A percentile compares a stretch with the other conserved stretches of the same genome.
Evolutionary conservation across 2,113 vertebrate genomes (phyloP).

Genomic region (Pterocles burchelli): DNA sequence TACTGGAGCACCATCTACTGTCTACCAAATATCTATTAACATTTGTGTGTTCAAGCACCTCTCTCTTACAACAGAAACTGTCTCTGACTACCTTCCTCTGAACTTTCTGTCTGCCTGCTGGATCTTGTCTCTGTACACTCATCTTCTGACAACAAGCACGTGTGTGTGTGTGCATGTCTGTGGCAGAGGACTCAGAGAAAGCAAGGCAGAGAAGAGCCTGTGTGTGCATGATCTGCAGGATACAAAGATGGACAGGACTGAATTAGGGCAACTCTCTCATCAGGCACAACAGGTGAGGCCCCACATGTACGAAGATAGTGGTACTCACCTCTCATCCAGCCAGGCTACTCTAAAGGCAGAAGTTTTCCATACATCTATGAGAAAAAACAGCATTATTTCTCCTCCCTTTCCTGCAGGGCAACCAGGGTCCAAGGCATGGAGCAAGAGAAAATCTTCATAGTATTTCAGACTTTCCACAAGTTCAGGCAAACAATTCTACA

Average conservation of each 20-base stretch:
- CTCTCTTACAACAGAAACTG: background rate
- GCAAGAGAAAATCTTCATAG: background rate
- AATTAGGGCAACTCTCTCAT: background rate
- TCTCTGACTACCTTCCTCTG: background rate
- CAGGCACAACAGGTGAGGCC: background rate
- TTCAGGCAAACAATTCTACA: background rate
- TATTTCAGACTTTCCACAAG: background rate
- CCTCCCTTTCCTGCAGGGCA: background rate
- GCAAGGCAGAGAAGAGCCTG: background rate
- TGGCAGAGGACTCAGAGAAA: background rate
- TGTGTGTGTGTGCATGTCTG: background rate
- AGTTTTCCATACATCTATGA: background rate
- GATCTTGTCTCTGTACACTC: background rate
- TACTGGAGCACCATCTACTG: slow-evolving; percentile 29
- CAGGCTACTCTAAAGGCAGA: background rate
- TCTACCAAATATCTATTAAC: background rate
- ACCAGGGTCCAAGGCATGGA: rapidly evolving
- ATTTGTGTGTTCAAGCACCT: background rate
- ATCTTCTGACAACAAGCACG: background rate
- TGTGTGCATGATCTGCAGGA: background rate
- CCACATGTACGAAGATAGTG: background rate
- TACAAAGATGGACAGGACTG: background rate
- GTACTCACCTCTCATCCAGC: background rate
- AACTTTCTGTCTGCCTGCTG: background rate
- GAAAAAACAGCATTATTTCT: background rate